These are phyloP conservation scores for Malurus alboscapulatus DNA, from an alignment of 2,113 vertebrate genomes.

Conservation along the genomic window DNA sequence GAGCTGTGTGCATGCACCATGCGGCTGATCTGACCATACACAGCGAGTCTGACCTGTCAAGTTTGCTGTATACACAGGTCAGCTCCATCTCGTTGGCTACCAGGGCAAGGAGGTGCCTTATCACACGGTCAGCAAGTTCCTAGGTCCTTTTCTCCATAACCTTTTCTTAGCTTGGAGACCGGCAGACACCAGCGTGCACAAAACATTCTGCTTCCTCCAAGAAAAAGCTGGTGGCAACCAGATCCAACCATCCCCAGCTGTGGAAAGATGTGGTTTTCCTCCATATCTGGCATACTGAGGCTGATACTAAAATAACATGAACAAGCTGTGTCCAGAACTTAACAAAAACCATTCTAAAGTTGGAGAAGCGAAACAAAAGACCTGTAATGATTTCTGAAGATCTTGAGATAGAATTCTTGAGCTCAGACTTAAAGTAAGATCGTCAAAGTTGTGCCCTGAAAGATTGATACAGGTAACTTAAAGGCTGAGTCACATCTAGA, in stretches of 20 bases:
- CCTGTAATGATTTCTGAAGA: neutral
- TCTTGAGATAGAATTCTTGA: neutral
- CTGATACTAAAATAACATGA: neutral
- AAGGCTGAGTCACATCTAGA: neutral
- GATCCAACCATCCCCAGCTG: neutral
- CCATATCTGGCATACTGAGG: neutral
- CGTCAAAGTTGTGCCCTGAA: neutral
- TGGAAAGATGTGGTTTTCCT: neutral
- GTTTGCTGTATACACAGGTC: neutral
- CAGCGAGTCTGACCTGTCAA: neutral
- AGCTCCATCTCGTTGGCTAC: neutral
- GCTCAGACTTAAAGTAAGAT: neutral
- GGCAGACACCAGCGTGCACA: neutral
- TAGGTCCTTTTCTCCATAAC: neutral
- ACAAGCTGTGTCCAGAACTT: neutral
- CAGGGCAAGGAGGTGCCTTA: neutral
- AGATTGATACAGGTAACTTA: neutral
- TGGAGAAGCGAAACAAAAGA: neutral
- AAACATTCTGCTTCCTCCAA: neutral
- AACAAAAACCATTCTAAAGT: neutral
- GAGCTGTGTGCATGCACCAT: neutral
- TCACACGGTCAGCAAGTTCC: neutral
- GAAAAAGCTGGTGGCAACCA: neutral
- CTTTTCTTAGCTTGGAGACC: neutral
- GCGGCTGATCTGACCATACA: neutral